These are phyloP conservation scores for Argyresthia albistria DNA, from an alignment of 2,888 invertebrate species.

Conservation along the genomic window DNA sequence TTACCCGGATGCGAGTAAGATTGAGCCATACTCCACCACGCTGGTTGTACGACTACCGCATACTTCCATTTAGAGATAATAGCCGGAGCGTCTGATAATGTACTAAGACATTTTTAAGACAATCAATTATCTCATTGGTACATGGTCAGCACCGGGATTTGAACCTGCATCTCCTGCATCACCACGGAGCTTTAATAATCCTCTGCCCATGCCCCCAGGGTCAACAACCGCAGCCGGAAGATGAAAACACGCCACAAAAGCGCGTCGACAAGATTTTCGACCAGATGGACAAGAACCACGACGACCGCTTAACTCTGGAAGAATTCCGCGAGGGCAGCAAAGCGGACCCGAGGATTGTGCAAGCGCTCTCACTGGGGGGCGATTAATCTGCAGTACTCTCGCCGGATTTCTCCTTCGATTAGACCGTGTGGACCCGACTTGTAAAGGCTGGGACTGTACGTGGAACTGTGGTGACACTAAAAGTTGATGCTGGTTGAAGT, in stretches of 20 bases:
- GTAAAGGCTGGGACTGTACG: background rate
- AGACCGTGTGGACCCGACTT: background rate
- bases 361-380: constrained; percentile 90
- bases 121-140: too few relatives aligned
- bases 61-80: too few relatives aligned
- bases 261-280: constrained; percentile 98
- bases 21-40: too few relatives aligned
- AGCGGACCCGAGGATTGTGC: constrained; percentile 98
- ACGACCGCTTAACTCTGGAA: constrained; percentile 94
- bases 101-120: too few relatives aligned
- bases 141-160: too few relatives aligned
- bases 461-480: too few relatives aligned
- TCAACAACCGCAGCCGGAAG: constrained; percentile 89
- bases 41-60: too few relatives aligned
- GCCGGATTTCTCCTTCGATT: constrained; percentile 48
- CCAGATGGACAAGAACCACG: constrained; percentile 99
- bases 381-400: constrained; percentile 75
- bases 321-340: constrained; percentile 98
- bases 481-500: too few relatives aligned
- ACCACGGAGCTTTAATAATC: too few relatives aligned
- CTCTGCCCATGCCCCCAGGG: constrained; percentile 71
- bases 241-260: constrained; percentile 94
- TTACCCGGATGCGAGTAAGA: too few relatives aligned
- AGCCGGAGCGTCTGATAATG: too few relatives aligned
- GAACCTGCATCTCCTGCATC: too few relatives aligned